phyloP scores from a whole-genome alignment of 2,888 invertebrate species.

The Ophioninae sp. region DNA sequence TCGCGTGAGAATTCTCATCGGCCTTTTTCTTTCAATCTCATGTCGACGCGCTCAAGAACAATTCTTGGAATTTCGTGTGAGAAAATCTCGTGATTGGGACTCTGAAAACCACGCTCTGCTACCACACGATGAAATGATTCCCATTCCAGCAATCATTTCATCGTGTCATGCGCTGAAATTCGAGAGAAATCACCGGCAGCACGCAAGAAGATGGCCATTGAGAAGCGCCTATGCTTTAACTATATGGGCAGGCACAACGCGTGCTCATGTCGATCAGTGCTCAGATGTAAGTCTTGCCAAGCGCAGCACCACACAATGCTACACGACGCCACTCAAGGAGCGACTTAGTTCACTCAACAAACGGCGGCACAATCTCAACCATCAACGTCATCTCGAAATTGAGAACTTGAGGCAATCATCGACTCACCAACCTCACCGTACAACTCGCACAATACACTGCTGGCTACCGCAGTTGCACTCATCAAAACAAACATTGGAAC shows the following conservation, averaged over 20 bases:
- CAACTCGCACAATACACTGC: not conserved
- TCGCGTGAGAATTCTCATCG: no score
- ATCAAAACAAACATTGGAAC: not conserved
- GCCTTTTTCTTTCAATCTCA: no score
- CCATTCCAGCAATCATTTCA: not conserved
- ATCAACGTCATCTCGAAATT: not conserved
- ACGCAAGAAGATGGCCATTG: not conserved
- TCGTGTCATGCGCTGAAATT: not conserved
- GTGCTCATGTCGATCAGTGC: not conserved
- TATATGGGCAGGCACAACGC: not conserved
- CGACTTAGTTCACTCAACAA: not conserved
- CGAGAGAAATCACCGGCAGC: not conserved
- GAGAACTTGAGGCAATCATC: not conserved
- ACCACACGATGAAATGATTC: no score
- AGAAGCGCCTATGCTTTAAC: not conserved
- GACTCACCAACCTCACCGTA: not conserved
- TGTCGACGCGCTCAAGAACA: no score
- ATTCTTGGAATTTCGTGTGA: no score
- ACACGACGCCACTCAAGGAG: not conserved
- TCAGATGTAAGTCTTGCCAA: not conserved
- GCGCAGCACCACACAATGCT: not conserved
- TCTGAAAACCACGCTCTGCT: no score
- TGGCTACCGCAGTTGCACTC: not conserved
- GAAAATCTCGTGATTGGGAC: no score
- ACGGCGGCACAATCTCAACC: not conserved